Evolutionary conservation across 2,113 vertebrate genomes (phyloP).

Genomic region (Rhinoderma darwinii): DNA sequence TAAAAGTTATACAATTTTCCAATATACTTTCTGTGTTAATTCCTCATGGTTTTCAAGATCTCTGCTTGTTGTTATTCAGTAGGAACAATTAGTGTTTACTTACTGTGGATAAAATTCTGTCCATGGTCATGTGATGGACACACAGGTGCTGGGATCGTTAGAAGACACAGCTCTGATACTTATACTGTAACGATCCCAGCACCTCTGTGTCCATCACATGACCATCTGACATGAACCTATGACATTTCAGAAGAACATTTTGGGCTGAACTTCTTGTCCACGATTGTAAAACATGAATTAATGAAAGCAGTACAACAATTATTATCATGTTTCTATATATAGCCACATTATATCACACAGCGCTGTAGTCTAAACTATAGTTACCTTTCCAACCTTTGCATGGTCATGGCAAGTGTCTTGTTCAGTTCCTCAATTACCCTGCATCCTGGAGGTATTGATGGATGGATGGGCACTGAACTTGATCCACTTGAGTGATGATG

Average conservation of each 20-base stretch:
- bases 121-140: no score
- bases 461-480: slow-evolving; percentile 82
- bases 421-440: slow-evolving; percentile 97
- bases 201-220: no score
- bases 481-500: slow-evolving; percentile 76
- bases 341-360: background rate
- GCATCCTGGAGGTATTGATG: slow-evolving; percentile 78
- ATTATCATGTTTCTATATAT: background rate
- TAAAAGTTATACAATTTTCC: no score
- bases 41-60: no score
- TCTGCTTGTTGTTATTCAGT: no score
- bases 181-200: no score
- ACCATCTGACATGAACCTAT: no score
- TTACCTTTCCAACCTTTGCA: slow-evolving; percentile 98
- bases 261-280: background rate
- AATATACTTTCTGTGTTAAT: no score
- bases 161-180: no score
- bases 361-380: background rate
- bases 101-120: no score
- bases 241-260: background rate
- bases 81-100: no score
- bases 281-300: background rate
- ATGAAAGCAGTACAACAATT: background rate
- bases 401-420: slow-evolving; percentile 93
- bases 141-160: no score